Percentiles rank a stretch among this genome's conserved stretches.
Conservation (phyloP, 2,113 vertebrate species). For the Coryphaenoides rupestris region DNA sequence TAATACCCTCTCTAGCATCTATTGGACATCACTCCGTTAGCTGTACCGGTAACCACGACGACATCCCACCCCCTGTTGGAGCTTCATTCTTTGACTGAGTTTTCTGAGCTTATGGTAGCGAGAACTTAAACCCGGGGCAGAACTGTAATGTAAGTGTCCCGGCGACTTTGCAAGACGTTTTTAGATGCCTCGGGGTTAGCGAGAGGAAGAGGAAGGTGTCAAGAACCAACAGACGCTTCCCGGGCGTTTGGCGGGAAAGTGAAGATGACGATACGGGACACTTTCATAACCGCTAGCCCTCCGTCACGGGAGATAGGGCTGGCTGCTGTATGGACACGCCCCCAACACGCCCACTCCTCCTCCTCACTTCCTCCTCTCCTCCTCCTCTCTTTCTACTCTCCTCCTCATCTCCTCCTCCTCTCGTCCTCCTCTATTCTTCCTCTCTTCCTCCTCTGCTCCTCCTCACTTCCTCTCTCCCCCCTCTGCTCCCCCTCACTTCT, state of each 20-base stretch:
- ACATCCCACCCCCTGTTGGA: too few species aligned
- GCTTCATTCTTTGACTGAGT: too few species aligned
- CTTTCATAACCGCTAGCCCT: not conserved
- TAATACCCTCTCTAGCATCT: too few species aligned
- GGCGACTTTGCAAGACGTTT: not conserved
- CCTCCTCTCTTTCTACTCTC: not conserved
- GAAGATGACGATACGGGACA: conserved; percentile 4
- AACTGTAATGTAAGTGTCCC: too few species aligned
- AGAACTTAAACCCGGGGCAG: too few species aligned
- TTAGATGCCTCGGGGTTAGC: not conserved
- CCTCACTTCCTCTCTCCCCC: not conserved
- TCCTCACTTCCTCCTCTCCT: conserved; percentile 6
- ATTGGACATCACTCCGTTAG: too few species aligned
- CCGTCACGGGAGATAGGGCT: conserved; percentile 4
- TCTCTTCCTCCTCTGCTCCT: not conserved
- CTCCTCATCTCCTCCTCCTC: not conserved
- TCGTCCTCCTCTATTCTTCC: not conserved
- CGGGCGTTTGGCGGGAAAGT: not conserved
- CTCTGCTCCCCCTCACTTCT: not conserved
- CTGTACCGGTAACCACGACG: too few species aligned
- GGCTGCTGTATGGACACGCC: not conserved
- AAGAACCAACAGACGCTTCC: conserved; percentile 10
- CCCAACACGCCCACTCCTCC: conserved; percentile 25
- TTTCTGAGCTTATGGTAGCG: too few species aligned
- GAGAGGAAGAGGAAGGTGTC: not conserved